Percentiles rank a stretch among this genome's conserved stretches.
phyloP scores from a whole-genome alignment of 1,140 invertebrate genomes.

The Mylabris phalerata region DNA sequence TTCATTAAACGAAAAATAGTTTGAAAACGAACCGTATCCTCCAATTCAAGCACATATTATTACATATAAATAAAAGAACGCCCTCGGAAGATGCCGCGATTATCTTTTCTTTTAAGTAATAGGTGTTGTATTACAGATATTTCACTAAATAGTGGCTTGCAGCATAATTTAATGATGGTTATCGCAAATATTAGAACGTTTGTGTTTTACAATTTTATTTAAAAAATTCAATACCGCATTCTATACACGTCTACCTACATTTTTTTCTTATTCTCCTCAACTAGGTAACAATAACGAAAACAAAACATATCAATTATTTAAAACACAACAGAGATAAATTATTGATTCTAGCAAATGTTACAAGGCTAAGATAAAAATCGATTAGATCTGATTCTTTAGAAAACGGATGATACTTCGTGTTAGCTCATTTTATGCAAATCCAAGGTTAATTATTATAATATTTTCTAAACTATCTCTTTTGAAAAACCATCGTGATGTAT shows the following conservation, averaged over 20 bases:
- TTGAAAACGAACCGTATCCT: constrained; percentile 19
- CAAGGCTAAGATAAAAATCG: constrained; percentile 20
- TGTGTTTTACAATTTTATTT: too few species aligned
- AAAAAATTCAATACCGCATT: too few species aligned
- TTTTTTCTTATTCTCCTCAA: too few species aligned
- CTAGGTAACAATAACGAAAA: too few species aligned
- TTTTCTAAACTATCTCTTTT: constrained; percentile 14
- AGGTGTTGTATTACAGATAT: constrained; percentile 24
- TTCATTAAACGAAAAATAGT: too few species aligned
- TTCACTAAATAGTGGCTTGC: constrained; percentile 18
- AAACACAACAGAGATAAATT: too few species aligned
- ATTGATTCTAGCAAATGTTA: constrained; percentile 2
- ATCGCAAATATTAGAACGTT: constrained; percentile 23
- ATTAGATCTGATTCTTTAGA: constrained; percentile 19
- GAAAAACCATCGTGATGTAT: constrained; percentile 18
- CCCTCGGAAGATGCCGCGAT: constrained; percentile 10
- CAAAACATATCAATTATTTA: too few species aligned
- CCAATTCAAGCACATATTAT: constrained; percentile 8
- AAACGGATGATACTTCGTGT: constrained; percentile 22
- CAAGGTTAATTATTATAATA: constrained; percentile 18
- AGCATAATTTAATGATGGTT: constrained; percentile 15
- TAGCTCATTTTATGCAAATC: constrained; percentile 20
- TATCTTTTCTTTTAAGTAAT: constrained; percentile 19
- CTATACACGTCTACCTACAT: too few species aligned
- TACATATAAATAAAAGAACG: constrained; percentile 13